Evolutionary conservation across 2,797 vertebrate species (phyloP).

Genomic region (Notoglanidium macrostoma): DNA sequence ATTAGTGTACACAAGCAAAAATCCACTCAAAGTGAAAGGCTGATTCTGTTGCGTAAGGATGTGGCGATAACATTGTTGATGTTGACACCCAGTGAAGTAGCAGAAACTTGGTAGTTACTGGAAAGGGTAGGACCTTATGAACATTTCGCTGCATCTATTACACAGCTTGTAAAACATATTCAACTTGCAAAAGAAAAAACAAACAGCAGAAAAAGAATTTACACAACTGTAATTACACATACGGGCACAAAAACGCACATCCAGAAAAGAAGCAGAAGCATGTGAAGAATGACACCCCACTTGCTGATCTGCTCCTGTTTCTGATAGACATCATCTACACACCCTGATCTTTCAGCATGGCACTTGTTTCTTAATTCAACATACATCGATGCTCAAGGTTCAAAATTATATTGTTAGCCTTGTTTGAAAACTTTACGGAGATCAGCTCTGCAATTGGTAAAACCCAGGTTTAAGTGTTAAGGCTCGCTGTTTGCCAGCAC

Average conservation of each 20-base stretch:
- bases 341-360: neutral
- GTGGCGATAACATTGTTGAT: neutral
- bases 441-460: neutral
- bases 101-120: neutral
- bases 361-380: neutral
- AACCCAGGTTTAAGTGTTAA: neutral
- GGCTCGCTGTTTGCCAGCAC: neutral
- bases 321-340: slow-evolving; percentile 24
- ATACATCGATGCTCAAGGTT: neutral
- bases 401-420: neutral
- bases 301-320: slow-evolving; percentile 44
- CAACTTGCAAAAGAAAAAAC: neutral
- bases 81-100: neutral
- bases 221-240: neutral
- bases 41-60: neutral
- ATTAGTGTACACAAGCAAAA: neutral
- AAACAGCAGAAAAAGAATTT: too few species aligned
- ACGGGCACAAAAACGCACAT: neutral
- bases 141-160: neutral
- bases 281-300: slow-evolving; percentile 53
- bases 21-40: neutral
- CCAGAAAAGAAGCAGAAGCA: slow-evolving; percentile 10
- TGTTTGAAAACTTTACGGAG: neutral
- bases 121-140: neutral
- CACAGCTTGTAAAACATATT: neutral